Conservation (phyloP, 2,797 vertebrate genomes). For the Sciaenops ocellatus region DNA sequence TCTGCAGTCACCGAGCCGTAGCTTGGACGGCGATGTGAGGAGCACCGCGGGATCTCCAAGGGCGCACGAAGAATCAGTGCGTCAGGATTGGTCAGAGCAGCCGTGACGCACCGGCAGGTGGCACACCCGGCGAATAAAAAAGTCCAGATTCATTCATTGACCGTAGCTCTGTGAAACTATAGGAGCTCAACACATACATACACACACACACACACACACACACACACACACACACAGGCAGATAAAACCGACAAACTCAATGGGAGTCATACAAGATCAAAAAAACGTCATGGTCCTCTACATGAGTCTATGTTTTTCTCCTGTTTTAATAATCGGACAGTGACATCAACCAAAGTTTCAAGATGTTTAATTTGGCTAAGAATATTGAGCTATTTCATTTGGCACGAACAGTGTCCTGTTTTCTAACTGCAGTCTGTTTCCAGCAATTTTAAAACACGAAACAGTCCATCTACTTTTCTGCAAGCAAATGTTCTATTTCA, state of each 20-base stretch:
- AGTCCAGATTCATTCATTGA: constrained; percentile 66
- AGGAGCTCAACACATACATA: not conserved
- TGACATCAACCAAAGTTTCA: constrained; percentile 30
- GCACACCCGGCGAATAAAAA: constrained; percentile 76
- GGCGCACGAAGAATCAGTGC: constrained; percentile 69
- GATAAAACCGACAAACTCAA: not conserved
- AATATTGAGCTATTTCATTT: constrained; percentile 32
- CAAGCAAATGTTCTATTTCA: not conserved
- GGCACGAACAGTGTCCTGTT: constrained; percentile 23
- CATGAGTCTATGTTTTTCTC: not conserved
- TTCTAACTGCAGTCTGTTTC: constrained; percentile 30
- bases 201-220: not conserved
- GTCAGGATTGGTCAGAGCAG: constrained; percentile 78
- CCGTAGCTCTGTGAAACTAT: constrained; percentile 5
- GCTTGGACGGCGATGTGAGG: constrained; percentile 49
- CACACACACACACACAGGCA: not conserved
- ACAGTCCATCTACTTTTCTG: not conserved
- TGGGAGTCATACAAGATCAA: constrained; percentile 3
- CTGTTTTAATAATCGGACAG: constrained; percentile 23
- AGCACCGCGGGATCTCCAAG: constrained; percentile 77
- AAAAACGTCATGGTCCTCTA: constrained; percentile 1
- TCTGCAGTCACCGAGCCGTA: constrained; percentile 49
- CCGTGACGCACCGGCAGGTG: constrained; percentile 85
- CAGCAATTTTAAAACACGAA: constrained; percentile 4
- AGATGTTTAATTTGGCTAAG: constrained; percentile 41